Conservation (phyloP, 2,113 vertebrate species). For the Mirounga angustirostris region DNA sequence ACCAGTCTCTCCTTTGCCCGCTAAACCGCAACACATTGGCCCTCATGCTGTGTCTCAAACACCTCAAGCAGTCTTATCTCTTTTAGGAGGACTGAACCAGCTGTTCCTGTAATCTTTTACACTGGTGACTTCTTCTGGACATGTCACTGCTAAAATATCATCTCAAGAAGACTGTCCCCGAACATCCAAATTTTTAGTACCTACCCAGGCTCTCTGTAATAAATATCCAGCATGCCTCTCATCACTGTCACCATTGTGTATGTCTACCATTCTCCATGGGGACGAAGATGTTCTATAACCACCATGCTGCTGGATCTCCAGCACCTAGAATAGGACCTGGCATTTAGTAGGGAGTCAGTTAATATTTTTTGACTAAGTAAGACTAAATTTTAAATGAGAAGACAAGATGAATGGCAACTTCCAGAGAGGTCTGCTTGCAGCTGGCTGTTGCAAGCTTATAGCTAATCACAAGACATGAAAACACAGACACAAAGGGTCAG, state of each 20-base stretch:
- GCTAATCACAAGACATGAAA: neutral
- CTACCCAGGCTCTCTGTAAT: neutral
- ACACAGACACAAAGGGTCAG: neutral
- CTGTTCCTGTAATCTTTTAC: neutral
- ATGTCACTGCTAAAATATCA: neutral
- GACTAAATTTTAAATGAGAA: constrained; percentile 1
- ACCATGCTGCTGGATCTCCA: neutral
- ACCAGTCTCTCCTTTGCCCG: too few species aligned
- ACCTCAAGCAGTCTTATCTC: too few species aligned
- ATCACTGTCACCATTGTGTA: too few species aligned
- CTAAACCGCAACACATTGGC: accelerated
- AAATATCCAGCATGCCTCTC: neutral
- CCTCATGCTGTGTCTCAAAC: neutral
- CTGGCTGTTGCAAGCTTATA: neutral
- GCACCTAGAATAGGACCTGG: neutral
- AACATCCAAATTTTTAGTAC: neutral
- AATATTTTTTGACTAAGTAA: neutral
- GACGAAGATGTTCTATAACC: neutral
- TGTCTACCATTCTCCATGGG: neutral
- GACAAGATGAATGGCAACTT: neutral
- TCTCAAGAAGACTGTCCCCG: neutral
- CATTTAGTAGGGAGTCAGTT: neutral
- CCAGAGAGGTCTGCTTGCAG: neutral
- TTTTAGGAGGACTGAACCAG: neutral
- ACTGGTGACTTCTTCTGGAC: neutral